Conservation (phyloP, 2,888 invertebrate species). For the Pseudococcus longispinus region DNA sequence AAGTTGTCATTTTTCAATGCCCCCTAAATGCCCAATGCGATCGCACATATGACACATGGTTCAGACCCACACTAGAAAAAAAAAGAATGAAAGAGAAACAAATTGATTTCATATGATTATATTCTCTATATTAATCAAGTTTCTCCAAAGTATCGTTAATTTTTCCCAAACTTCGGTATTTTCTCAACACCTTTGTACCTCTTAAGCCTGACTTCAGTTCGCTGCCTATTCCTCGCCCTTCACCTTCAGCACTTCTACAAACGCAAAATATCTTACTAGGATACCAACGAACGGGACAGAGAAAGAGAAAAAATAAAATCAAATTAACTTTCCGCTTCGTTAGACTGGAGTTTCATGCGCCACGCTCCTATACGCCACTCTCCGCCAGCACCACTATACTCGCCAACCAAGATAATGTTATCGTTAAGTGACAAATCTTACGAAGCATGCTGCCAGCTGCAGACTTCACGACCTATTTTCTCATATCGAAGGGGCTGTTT, state of each 20-base stretch:
- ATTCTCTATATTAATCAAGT: no score
- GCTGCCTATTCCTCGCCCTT: not conserved
- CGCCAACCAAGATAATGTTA: not conserved
- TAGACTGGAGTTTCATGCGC: not conserved
- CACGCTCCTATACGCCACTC: not conserved
- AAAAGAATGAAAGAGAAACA: no score
- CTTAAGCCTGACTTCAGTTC: not conserved
- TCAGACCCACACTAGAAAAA: no score
- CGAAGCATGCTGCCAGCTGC: not conserved
- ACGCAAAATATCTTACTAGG: not conserved
- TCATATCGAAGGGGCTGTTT: not conserved
- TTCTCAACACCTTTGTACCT: no score
- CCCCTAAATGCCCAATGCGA: no score
- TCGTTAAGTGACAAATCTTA: not conserved
- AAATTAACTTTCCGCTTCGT: slow-evolving; percentile 4
- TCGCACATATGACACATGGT: no score
- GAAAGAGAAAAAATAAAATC: not conserved
- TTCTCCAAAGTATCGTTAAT: no score
- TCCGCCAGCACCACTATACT: not conserved
- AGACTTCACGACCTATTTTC: not conserved
- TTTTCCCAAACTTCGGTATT: no score
- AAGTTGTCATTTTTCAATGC: no score
- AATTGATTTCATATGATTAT: no score
- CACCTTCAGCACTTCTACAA: not conserved
- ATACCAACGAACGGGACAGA: not conserved